These are phyloP conservation scores for Eristalinus sepulchralis DNA, from an alignment of 2,888 invertebrate species.

Conservation along the genomic window DNA sequence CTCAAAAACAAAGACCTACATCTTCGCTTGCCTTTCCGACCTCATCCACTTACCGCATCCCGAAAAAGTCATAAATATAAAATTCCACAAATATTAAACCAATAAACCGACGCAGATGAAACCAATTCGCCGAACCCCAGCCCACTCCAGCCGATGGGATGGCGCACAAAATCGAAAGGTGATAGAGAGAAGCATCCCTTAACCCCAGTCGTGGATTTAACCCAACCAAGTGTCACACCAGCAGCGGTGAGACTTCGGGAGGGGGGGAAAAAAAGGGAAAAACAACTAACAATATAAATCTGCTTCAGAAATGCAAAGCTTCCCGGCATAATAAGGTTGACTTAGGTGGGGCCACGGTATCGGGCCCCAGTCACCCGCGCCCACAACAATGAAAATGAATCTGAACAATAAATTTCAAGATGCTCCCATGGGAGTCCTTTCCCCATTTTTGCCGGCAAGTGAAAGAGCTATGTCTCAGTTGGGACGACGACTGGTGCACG, in stretches of 20 bases:
- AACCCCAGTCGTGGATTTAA: neutral
- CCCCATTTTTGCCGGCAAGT: slow-evolving; percentile 23
- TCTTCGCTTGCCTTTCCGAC: neutral
- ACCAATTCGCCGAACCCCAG: slow-evolving; percentile 13
- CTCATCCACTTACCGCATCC: slow-evolving; percentile 13
- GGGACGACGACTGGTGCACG: slow-evolving; percentile 10
- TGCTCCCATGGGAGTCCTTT: slow-evolving; percentile 42
- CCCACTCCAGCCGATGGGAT: neutral
- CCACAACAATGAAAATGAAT: slow-evolving; percentile 47
- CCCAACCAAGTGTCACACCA: slow-evolving; percentile 4
- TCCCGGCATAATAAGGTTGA: slow-evolving; percentile 29
- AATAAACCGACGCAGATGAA: slow-evolving; percentile 42
- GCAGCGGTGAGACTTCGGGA: neutral
- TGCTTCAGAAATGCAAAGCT: slow-evolving; percentile 45
- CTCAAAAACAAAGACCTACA: neutral
- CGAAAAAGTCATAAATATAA: slow-evolving; percentile 44
- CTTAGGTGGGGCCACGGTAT: slow-evolving; percentile 17
- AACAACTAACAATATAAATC: slow-evolving; percentile 30
- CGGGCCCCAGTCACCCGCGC: neutral
- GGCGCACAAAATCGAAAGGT: slow-evolving; percentile 29
- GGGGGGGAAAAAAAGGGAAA: neutral
- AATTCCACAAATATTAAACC: slow-evolving; percentile 45
- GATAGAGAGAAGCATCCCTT: slow-evolving; percentile 3
- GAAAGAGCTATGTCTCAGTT: slow-evolving; percentile 50
- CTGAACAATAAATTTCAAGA: slow-evolving; percentile 47